These are phyloP conservation scores for Arnoldichthys spilopterus DNA, from an alignment of 2,797 vertebrate genomes.

Conservation along the genomic window DNA sequence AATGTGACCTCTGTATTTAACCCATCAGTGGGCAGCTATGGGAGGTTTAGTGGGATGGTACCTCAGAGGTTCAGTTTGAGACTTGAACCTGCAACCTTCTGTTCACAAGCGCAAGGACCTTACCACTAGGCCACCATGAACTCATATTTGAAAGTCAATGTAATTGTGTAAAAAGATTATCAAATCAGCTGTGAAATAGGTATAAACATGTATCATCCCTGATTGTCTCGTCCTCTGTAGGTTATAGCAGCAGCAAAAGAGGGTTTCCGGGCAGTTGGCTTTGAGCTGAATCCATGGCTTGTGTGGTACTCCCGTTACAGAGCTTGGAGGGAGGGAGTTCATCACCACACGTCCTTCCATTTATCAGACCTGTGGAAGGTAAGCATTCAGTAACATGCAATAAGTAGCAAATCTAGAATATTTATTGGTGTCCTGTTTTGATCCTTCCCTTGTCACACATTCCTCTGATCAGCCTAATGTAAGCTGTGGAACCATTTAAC, in stretches of 20 bases:
- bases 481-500: too few relatives aligned
- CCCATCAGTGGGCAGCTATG: too few relatives aligned
- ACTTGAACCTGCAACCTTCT: too few relatives aligned
- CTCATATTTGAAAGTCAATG: too few relatives aligned
- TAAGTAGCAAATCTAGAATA: too few relatives aligned
- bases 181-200: background rate
- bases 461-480: background rate
- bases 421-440: too few relatives aligned
- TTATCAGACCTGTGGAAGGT: slow-evolving; percentile 97
- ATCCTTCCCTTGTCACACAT: background rate
- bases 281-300: slow-evolving; percentile 96
- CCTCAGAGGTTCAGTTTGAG: too few relatives aligned
- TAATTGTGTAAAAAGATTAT: background rate
- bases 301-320: slow-evolving; percentile 92
- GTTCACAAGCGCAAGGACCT: too few relatives aligned
- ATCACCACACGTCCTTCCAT: slow-evolving; percentile 83
- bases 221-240: slow-evolving; percentile 68
- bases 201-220: background rate
- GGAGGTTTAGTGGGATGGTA: too few relatives aligned
- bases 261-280: slow-evolving; percentile 88
- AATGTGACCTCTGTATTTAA: too few relatives aligned
- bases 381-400: slow-evolving; percentile 6
- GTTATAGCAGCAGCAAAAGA: slow-evolving; percentile 93
- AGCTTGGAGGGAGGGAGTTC: slow-evolving; percentile 90
- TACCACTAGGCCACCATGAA: too few relatives aligned